Conservation (phyloP, 2,888 invertebrate species). For the Drepana falcataria region DNA sequence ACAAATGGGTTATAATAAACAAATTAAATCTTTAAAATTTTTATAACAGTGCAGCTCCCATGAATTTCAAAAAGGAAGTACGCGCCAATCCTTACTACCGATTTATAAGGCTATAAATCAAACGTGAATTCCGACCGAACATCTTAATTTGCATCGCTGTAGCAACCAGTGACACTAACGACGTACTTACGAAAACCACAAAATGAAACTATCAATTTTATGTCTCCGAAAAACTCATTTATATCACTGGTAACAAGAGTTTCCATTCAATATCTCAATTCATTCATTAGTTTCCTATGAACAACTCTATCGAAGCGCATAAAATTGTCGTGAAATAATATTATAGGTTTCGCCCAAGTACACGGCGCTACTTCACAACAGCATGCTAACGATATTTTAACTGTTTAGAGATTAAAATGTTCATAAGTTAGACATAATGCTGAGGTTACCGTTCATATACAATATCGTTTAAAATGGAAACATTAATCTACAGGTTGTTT, state of each 20-base stretch:
- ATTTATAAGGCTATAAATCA: constrained; percentile 63
- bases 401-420: constrained; percentile 30
- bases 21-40: no score
- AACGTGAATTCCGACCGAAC: constrained; percentile 53
- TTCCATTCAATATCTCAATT: constrained; percentile 42
- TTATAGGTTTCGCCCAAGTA: constrained; percentile 22
- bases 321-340: constrained; percentile 11
- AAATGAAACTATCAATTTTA: constrained; percentile 64
- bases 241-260: constrained; percentile 40
- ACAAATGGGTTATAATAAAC: no score
- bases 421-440: constrained; percentile 25
- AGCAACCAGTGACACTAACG: constrained; percentile 64
- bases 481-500: constrained; percentile 53
- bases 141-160: constrained; percentile 71
- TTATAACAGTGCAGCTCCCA: constrained; percentile 26
- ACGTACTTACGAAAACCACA: constrained; percentile 64
- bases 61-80: constrained; percentile 31
- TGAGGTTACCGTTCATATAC: constrained; percentile 33
- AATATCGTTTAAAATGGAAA: constrained; percentile 43
- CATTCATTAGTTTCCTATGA: constrained; percentile 44
- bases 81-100: constrained; percentile 26
- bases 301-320: constrained; percentile 17
- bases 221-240: constrained; percentile 57
- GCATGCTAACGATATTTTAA: constrained; percentile 38
- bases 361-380: constrained; percentile 35